Evolutionary conservation across 1,140 invertebrate genomes (phyloP), one percentile per base, ranked within the genome.

Genomic region (Meloidogyne hapla): DNA sequence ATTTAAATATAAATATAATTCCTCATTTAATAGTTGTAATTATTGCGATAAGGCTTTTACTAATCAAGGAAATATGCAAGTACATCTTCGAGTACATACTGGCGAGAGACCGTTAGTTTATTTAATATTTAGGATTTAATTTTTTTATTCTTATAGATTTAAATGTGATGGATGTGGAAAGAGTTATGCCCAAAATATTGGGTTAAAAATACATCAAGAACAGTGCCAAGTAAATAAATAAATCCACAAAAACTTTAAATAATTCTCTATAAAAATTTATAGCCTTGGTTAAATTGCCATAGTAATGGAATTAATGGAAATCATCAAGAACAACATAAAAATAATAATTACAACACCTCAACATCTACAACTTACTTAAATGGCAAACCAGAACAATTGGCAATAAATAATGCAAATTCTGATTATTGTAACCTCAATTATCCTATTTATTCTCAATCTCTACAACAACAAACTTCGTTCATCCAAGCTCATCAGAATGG

Each of bases 81-180:
- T 85, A 25, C 94, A 96, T 86, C 90, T 93, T 81, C 91, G 93
- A 69, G 93, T 93, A 28, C 94, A 96, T 87, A 93, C 92, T 23
- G 93, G 93, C 64, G 93, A 94, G 84, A 90, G 92, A 78, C 93
- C 92, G 1, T 92, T 92, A 85, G 90, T 91, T 33, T 93, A n/a
- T n/a, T n/a, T 92, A 84, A 90, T 21, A 91, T 90, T 13, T 23
- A 21, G 18, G 18, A 48, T 28, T 21, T n/a, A 76, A 40, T n/a
- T 62, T 13, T 48, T 62, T 4, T 45, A 12, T 26, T 48, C 42
- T 82, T 45, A n/a, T 61, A 83, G 81, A 69, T 81, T 79, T 64
- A 77, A 78, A 61, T 86, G 85, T 74, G 74, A 77, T 12, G 81
- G 76, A 6, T 86, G 85, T 73, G 80, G 77, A n/a, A 81, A 84